Base-by-base conservation (phyloP, 2,797 vertebrate genomes). In the Phataginus tetradactyla region DNA sequence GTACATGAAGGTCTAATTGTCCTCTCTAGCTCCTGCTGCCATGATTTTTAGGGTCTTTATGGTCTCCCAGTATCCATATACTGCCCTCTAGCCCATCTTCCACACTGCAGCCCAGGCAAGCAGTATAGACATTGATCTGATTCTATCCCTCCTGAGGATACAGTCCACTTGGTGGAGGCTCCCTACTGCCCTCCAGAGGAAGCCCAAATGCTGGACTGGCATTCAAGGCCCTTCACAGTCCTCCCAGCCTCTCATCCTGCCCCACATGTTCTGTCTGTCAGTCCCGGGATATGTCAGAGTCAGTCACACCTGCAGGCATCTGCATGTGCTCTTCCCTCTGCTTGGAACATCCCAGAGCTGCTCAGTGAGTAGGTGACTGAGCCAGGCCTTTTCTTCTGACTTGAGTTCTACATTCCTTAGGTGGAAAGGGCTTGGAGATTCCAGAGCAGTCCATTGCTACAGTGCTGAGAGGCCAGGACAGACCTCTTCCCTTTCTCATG, bases 401-500 rank as follows among this genome's bases (percentile, higher is more conserved):
- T 45, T 53, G 21, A 81, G 34, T 25, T 29, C 37, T 37, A 39
- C 1, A 7, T 2, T 61, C 27, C n/a, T 23, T 29, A 27, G 10
- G 11, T 39, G 12, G 45, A 49, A 72, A 91, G 45, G 45, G 7
- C 7, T 63, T 86, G 61, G 51, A 4, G 61, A 4, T 83, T 75
- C 45, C 53, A 29, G 57, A 51, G 29, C 11, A 68, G 39, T 34
- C 49, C 69, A 86, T 17, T 25, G 4, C 23, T 11, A 1, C 7
- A 29, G 25, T 34, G 27, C 63, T 68, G 23, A 34, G 74, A 69
- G 51, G 1, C 78, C 34, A 61, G 21, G 7, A 63, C 69, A 68
- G n/a, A 79, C 0, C 18, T 85, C 86, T 80, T 53, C 88, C 57
- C 23, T 92, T 59, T 85, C 57, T 69, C n/a, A 39, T 27, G 29